These are phyloP conservation scores for Neogobius melanostomus DNA, from an alignment of 2,113 vertebrate species.

Conservation along the genomic window DNA sequence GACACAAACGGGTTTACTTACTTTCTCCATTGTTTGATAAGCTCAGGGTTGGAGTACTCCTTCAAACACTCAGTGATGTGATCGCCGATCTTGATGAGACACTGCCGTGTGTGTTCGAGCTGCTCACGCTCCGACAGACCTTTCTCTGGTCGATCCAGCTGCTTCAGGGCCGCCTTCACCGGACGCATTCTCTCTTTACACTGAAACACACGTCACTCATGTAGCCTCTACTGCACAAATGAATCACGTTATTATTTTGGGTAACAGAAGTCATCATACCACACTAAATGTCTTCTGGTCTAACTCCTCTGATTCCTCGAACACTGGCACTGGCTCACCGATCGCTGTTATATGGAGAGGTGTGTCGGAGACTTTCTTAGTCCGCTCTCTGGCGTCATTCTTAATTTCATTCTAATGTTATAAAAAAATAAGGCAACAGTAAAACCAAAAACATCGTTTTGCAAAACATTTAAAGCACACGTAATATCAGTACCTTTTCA, in stretches of 20 bases:
- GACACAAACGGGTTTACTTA: conserved; percentile 57
- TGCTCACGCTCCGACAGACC: conserved; percentile 97
- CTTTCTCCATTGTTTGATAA: conserved; percentile 98
- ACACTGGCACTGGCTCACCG: conserved; percentile 84
- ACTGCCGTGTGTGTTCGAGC: conserved; percentile 95
- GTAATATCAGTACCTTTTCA: conserved; percentile 79
- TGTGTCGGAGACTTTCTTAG: conserved; percentile 83
- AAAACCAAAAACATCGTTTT: not conserved
- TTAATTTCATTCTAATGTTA: conserved; percentile 82
- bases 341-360: conserved; percentile 87
- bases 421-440: conserved; percentile 1
- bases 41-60: conserved; percentile 94
- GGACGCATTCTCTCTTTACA: conserved; percentile 99
- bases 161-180: conserved; percentile 96
- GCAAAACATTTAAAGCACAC: not conserved
- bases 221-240: not conserved
- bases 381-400: conserved; percentile 83
- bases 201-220: conserved; percentile 62
- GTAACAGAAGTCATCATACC: conserved; percentile 71
- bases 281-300: conserved; percentile 99
- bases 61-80: conserved; percentile 98
- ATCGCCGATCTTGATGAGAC: conserved; percentile 97
- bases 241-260: not conserved
- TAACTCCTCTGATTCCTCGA: conserved; percentile 94
- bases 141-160: conserved; percentile 95